A percentile compares a stretch with the other conserved stretches of the same genome.
Conservation (phyloP, 2,113 vertebrate species). For the Apeltes quadracus region DNA sequence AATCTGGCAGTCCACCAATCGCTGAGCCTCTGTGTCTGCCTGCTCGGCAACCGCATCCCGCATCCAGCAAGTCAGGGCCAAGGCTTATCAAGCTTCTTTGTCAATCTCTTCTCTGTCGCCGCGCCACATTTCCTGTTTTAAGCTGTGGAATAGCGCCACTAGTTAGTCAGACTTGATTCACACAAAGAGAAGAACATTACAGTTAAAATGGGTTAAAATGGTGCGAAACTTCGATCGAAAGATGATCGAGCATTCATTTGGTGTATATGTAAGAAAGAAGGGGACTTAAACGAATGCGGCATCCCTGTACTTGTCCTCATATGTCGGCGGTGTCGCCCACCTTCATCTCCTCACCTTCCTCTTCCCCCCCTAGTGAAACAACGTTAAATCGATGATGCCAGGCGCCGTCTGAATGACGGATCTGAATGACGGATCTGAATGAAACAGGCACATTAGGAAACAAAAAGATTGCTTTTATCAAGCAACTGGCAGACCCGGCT, state of each 20-base stretch:
- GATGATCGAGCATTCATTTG: constrained; percentile 11
- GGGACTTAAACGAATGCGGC: constrained; percentile 25
- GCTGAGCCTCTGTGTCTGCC: constrained; percentile 24
- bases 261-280: constrained; percentile 27
- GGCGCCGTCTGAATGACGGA: constrained; percentile 64
- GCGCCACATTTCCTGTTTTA: too few relatives aligned
- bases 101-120: constrained; percentile 33
- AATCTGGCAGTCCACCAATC: constrained; percentile 38
- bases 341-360: constrained; percentile 29
- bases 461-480: constrained; percentile 78
- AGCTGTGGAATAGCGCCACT: constrained; percentile 21
- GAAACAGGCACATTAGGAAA: constrained; percentile 74
- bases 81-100: constrained; percentile 27
- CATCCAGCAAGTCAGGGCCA: neutral
- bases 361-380: constrained; percentile 61
- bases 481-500: constrained; percentile 37
- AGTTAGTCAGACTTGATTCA: neutral
- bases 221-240: constrained; percentile 7
- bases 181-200: constrained; percentile 6
- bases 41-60: constrained; percentile 10
- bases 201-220: constrained; percentile 4
- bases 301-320: constrained; percentile 11
- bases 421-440: constrained; percentile 76
- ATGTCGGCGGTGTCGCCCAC: constrained; percentile 47
- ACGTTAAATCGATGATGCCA: constrained; percentile 66